These are phyloP conservation scores for Falcunculus frontatus DNA, from an alignment of 2,113 vertebrate species.

Conservation along the genomic window DNA sequence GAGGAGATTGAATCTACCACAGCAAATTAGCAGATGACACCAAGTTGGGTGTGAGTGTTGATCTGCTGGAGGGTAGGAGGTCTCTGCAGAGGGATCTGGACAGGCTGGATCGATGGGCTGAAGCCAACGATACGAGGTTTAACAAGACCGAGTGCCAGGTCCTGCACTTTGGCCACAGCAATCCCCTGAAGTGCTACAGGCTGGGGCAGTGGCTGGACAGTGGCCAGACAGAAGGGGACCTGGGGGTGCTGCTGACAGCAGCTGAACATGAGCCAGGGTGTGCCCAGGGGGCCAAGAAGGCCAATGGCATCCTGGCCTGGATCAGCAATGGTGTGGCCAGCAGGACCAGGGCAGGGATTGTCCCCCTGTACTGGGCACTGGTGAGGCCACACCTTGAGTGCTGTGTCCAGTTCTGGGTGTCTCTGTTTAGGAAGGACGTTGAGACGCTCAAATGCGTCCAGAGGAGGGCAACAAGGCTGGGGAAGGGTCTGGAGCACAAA, in stretches of 20 bases:
- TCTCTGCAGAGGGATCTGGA: not conserved
- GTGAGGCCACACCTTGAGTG: fast-evolving
- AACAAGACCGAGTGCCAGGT: not conserved
- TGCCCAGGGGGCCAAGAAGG: not conserved
- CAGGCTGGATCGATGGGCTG: not conserved
- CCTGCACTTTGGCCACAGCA: not conserved
- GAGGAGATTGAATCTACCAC: not conserved
- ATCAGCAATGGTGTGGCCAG: not conserved
- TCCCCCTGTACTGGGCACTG: not conserved
- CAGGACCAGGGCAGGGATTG: not conserved
- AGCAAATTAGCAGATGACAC: not conserved
- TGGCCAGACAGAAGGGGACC: not conserved
- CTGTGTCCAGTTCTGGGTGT: not conserved
- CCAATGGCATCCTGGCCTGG: not conserved
- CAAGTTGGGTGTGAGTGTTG: not conserved
- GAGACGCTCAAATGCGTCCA: not conserved
- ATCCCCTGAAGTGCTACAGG: not conserved
- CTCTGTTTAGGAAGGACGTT: not conserved
- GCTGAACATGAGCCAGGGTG: not conserved
- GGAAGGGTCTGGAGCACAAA: not conserved
- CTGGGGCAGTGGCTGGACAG: not conserved
- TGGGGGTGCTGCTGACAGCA: not conserved
- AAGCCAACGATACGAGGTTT: not conserved
- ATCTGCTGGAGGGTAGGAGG: not conserved
- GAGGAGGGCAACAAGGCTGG: not conserved